Base-by-base conservation (phyloP, 2,888 invertebrate species). In the Nomada goodeniana region DNA sequence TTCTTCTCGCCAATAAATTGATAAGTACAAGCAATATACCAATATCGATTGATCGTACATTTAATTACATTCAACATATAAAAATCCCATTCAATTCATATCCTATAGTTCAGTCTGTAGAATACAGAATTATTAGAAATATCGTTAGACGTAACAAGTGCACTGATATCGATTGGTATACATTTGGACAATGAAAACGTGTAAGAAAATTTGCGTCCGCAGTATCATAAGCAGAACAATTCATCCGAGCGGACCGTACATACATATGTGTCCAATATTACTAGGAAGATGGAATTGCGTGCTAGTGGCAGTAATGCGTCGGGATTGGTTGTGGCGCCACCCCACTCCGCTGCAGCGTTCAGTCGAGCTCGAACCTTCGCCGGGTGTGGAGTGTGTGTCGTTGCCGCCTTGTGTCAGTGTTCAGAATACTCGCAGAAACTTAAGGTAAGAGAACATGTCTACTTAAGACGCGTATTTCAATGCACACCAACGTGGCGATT, bases 291-390 rank as follows among this genome's bases (percentile, higher is more conserved):
- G 76, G 73, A 60, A 80, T 73, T 64, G 75, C 80, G 80, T 70
- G 80, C 55, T 73, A 76, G 73, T 80, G 36, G 36, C 53, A 7
- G n/a, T n/a, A 20, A 20, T 53, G 61, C 36, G 61, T 57, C 60
- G 83, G 80, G 83, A 88, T 86, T 86, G 86, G 84, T 36, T 75
- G 67, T 69, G 61, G 74, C 75, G 73, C 53, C 78, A 80, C 85
- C 83, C 83, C 83, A 74, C 82, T 81, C 78, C 75, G 63, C 55
- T 50, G 60, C 72, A 26, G 55, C 76, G 65, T 74, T 88, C 91
- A 92, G 92, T 92, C 89, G 91, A 89, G 90, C 90, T 92, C 89
- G 88, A 84, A 82, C 90, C 89, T 86, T 88, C 88, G 86, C 89
- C 86, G 88, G 71, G 87, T 84, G 85, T 29, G 82, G 69, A 82